Conservation (phyloP, 2,888 invertebrate genomes). For the Antheraea yamamai region DNA sequence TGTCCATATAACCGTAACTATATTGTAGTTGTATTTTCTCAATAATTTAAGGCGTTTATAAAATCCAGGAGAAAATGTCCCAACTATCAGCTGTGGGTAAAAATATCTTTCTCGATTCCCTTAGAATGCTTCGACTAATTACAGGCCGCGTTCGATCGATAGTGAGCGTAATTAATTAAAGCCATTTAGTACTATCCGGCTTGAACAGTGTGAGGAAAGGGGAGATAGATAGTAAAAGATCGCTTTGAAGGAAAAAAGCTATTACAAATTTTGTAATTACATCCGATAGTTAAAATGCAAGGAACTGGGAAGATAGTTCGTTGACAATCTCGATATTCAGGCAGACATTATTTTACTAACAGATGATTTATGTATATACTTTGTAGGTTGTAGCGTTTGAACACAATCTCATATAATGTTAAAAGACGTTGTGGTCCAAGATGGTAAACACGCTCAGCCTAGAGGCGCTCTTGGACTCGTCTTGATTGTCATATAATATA, state of each 20-base stretch:
- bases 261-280: not conserved
- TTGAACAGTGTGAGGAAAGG: slow-evolving; percentile 4
- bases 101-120: slow-evolving; percentile 16
- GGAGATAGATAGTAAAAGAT: slow-evolving; percentile 1
- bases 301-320: not conserved
- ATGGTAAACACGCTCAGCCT: too few species aligned
- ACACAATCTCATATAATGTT: too few species aligned
- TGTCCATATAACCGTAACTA: too few species aligned
- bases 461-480: too few species aligned
- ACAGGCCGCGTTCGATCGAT: slow-evolving; percentile 52
- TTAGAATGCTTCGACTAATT: slow-evolving; percentile 53
- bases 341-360: too few species aligned
- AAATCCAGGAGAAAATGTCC: not conserved
- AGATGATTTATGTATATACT: too few species aligned
- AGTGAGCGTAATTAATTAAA: slow-evolving; percentile 74
- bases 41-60: slow-evolving; percentile 3
- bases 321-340: too few species aligned
- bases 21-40: too few species aligned
- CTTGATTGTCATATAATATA: too few species aligned
- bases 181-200: slow-evolving; percentile 55
- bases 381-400: too few species aligned
- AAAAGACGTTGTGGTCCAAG: too few species aligned
- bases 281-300: not conserved
- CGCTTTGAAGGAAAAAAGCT: not conserved
- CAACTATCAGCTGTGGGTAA: not conserved